Percentiles rank a stretch among this genome's conserved stretches.
Evolutionary conservation across 1,140 invertebrate species (phyloP).

Genomic region (Nebria ingens): DNA sequence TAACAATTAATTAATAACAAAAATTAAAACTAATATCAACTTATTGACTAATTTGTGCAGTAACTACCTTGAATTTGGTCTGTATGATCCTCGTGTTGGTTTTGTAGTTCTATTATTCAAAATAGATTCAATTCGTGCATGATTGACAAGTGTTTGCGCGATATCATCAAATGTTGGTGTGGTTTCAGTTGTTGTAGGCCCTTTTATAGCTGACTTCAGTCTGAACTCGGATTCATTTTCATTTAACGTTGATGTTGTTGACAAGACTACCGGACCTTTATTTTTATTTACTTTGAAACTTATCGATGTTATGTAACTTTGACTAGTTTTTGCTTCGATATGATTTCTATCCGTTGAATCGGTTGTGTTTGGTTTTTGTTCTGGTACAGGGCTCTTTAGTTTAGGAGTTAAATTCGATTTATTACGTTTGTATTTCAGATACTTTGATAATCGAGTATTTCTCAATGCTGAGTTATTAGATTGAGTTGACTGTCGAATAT

Average conservation of each 20-base stretch:
- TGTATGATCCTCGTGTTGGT: slow-evolving; percentile 12
- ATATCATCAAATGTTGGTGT: slow-evolving; percentile 25
- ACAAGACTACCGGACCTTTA: too few relatives aligned
- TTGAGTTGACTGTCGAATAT: too few relatives aligned
- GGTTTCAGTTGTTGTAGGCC: slow-evolving; percentile 11
- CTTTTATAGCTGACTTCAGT: background rate
- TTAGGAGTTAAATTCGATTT: too few relatives aligned
- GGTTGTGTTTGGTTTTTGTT: slow-evolving; percentile 1
- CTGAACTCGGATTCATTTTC: slow-evolving; percentile 5
- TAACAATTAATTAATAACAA: slow-evolving; percentile 7
- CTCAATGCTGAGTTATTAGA: background rate
- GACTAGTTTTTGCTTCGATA: slow-evolving; percentile 25
- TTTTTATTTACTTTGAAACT: slow-evolving; percentile 31
- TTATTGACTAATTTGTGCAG: background rate
- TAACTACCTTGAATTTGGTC: background rate
- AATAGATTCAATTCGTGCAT: slow-evolving; percentile 26
- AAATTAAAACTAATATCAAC: background rate
- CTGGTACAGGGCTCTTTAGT: background rate
- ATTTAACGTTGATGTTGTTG: slow-evolving; percentile 12
- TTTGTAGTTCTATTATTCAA: slow-evolving; percentile 16
- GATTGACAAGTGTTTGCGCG: slow-evolving; percentile 25
- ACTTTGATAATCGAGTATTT: background rate
- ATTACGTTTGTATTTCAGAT: background rate
- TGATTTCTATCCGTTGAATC: slow-evolving; percentile 1
- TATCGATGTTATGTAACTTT: slow-evolving; percentile 33